These are phyloP conservation scores for Heteromyza rotundicornis DNA, from an alignment of 2,888 invertebrate species.

Conservation along the genomic window DNA sequence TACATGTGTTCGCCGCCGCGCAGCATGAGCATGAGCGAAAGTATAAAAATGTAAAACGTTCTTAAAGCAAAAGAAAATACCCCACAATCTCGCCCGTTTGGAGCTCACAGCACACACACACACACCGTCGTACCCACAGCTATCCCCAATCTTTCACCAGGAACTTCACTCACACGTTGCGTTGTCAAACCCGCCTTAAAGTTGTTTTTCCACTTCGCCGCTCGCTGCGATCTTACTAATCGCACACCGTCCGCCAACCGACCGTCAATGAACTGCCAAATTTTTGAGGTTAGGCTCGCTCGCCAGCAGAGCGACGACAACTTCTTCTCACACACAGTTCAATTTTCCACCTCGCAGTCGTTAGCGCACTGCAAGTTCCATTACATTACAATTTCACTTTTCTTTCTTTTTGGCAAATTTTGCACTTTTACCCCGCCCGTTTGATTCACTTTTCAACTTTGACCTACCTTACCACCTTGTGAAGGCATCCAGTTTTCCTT, in stretches of 20 bases:
- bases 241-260: neutral
- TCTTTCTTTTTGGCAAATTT: constrained; percentile 26
- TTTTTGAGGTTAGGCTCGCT: constrained; percentile 9
- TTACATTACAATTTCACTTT: neutral
- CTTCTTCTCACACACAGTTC: neutral
- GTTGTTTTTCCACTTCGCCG: constrained; percentile 50
- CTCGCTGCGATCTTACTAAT: constrained; percentile 19
- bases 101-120: too few relatives aligned
- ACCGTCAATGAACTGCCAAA: neutral
- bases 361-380: neutral
- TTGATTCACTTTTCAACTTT: constrained; percentile 50
- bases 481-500: constrained; percentile 39
- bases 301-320: neutral
- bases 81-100: neutral
- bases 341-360: neutral
- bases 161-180: neutral
- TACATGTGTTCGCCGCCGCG: constrained; percentile 15
- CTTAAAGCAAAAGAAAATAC: neutral
- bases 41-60: neutral
- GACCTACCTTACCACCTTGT: constrained; percentile 61
- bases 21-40: constrained; percentile 14
- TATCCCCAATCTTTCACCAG: neutral
- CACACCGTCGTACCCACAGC: too few relatives aligned
- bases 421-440: constrained; percentile 21
- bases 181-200: constrained; percentile 39